phyloP scores from a whole-genome alignment of 2,797 vertebrate genomes.

The Amphiprion clarkii region DNA sequence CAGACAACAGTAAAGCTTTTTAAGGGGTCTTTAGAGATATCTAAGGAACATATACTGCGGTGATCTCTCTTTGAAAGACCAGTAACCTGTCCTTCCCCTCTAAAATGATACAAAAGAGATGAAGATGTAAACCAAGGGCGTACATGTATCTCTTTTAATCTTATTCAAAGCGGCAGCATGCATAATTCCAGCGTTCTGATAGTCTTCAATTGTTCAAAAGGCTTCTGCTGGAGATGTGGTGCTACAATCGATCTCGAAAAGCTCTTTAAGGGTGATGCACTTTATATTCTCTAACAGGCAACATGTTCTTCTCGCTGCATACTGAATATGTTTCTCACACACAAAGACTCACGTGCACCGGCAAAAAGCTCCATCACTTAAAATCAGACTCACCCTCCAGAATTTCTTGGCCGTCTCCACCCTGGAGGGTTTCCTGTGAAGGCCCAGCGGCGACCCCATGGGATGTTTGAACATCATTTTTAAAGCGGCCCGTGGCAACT shows the following conservation, averaged over 20 bases:
- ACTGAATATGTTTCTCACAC: conserved; percentile 11
- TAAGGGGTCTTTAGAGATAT: conserved; percentile 27
- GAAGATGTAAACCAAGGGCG: background rate
- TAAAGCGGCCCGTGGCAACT: conserved; percentile 20
- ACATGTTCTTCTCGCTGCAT: conserved; percentile 18
- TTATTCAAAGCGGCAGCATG: background rate
- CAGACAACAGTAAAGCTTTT: conserved; percentile 30
- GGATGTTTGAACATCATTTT: conserved; percentile 79
- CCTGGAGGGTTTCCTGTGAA: conserved; percentile 86
- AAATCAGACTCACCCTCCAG: conserved; percentile 90
- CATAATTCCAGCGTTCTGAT: background rate
- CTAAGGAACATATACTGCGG: conserved; percentile 17
- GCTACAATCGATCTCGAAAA: conserved; percentile 16
- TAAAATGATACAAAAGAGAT: conserved; percentile 7
- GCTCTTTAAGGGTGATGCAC: conserved; percentile 31
- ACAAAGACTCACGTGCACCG: background rate
- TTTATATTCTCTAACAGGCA: conserved; percentile 32
- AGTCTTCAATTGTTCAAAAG: conserved; percentile 2
- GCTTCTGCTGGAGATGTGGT: background rate
- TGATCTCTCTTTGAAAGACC: conserved; percentile 32
- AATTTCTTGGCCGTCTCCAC: conserved; percentile 89
- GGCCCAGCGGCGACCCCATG: conserved; percentile 68
- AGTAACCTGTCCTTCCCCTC: background rate
- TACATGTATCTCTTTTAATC: conserved; percentile 7
- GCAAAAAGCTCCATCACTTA: conserved; percentile 6